Base-by-base conservation (phyloP, 2,888 invertebrate species). In the Steromphala cineraria region DNA sequence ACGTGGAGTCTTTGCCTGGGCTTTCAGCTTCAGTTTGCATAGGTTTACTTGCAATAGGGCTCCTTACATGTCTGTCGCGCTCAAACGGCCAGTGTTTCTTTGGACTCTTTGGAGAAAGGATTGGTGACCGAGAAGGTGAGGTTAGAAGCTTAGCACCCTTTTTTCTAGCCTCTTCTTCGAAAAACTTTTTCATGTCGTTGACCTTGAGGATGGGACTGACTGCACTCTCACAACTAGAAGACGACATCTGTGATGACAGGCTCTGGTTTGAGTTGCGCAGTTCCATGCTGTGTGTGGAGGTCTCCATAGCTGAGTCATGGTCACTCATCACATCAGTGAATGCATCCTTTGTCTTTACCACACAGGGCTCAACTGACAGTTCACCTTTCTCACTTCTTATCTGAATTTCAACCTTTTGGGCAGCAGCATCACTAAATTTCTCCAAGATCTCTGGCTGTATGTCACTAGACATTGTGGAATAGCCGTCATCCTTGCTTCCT, bases 391-490 rank as follows among this genome's bases (percentile, higher is more conserved):
- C 36, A 71, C 62, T 21, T 53, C 19, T 17, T 28, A 19, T 36
- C 67, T 56, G 28, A 62, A 53, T 4, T 19, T 52, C 62, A 56
- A 78, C 67, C 36, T 83, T 83, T 53, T 77, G 67, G 19, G 84
- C 67, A 21, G 82, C 81, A n/a, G 83, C 77, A 78, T 90, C 90
- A 55, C 85, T 87, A 80, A 87, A 90, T 79, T 88, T 89, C 80
- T 91, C 90, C 80, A 90, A 81, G 21, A 85, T 83, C 77, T 90
- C 90, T 55, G 90, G 91, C 76, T 90, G 90, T 28, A 91, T 88
- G 80, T 91, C 91, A 79, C 91, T 91, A 0, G 91, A 91, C 91
- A 91, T 91, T 10, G 91, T 91, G 8, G 91, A 91, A 79, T 91
- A 91, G 7, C 91, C 91, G 81, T 91, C 91, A 80, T 91, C 91